These are phyloP conservation scores for Palythoa heliodiscus DNA, from an alignment of 92 coral and sea anemone species.

Conservation along the genomic window DNA sequence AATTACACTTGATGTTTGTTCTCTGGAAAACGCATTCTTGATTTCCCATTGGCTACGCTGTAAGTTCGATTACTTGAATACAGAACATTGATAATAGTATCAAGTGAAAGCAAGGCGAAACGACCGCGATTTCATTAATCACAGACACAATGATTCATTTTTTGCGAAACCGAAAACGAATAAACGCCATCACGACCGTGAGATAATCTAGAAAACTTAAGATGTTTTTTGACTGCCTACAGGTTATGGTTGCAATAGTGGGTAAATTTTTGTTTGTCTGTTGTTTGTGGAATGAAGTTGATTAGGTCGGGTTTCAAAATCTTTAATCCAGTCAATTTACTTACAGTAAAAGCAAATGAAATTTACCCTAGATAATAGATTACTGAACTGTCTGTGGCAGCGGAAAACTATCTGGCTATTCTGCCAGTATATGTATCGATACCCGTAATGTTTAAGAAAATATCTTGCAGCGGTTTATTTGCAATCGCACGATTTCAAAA, in stretches of 20 bases:
- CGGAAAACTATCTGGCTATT: neutral
- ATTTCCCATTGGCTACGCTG: neutral
- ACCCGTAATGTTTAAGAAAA: neutral
- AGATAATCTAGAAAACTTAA: neutral
- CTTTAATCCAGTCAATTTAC: too few relatives aligned
- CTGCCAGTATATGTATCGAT: neutral
- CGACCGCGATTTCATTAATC: neutral
- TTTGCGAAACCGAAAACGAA: neutral
- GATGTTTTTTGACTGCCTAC: neutral
- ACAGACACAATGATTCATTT: neutral
- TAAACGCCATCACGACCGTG: too few relatives aligned
- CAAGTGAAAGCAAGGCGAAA: neutral
- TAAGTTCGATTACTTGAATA: constrained; percentile 1
- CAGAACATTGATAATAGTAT: neutral
- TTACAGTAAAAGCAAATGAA: too few relatives aligned
- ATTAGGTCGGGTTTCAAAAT: too few relatives aligned
- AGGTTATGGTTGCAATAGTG: neutral
- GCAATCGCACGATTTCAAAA: neutral
- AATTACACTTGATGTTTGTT: neutral
- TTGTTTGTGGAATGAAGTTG: too few relatives aligned
- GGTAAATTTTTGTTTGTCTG: too few relatives aligned
- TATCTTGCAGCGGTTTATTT: neutral
- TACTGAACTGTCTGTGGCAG: neutral
- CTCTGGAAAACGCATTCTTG: neutral
- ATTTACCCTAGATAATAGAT: neutral